These are phyloP conservation scores for Sebastes vulpes DNA, from an alignment of 2,797 vertebrate genomes.

Conservation along the genomic window DNA sequence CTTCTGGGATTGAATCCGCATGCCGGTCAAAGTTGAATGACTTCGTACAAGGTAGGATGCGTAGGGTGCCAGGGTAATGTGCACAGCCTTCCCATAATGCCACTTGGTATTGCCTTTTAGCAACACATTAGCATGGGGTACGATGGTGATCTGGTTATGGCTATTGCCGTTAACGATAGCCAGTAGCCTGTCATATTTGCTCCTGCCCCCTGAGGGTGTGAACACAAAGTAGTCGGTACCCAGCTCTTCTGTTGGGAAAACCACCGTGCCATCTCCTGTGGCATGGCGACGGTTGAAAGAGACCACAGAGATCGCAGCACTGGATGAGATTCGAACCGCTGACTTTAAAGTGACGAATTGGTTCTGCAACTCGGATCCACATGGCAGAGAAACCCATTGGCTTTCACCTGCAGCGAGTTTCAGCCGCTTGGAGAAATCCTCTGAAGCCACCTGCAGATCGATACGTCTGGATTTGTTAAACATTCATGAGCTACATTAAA, in stretches of 20 bases:
- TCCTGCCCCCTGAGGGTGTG: not conserved
- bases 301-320: constrained; percentile 28
- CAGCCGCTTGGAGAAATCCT: not conserved
- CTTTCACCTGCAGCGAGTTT: not conserved
- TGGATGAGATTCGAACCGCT: constrained; percentile 34
- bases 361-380: not conserved
- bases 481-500: not conserved
- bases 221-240: constrained; percentile 29
- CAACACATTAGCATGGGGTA: fast-evolving
- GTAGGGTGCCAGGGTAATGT: constrained; percentile 3
- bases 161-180: constrained; percentile 32
- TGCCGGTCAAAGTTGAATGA: not conserved
- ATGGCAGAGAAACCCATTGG: not conserved
- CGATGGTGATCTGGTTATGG: constrained; percentile 11
- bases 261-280: constrained; percentile 18
- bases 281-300: not conserved
- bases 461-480: not conserved
- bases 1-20: not conserved
- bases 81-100: not conserved
- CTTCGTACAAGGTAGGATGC: constrained; percentile 15
- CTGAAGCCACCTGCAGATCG: constrained; percentile 24
- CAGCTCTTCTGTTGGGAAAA: constrained; percentile 10
- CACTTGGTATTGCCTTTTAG: not conserved
- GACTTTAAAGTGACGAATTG: not conserved
- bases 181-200: not conserved